A percentile compares a stretch with the other conserved stretches of the same genome.
Evolutionary conservation across 2,797 vertebrate genomes (phyloP).

Genomic region (Cossypha dichroa): DNA sequence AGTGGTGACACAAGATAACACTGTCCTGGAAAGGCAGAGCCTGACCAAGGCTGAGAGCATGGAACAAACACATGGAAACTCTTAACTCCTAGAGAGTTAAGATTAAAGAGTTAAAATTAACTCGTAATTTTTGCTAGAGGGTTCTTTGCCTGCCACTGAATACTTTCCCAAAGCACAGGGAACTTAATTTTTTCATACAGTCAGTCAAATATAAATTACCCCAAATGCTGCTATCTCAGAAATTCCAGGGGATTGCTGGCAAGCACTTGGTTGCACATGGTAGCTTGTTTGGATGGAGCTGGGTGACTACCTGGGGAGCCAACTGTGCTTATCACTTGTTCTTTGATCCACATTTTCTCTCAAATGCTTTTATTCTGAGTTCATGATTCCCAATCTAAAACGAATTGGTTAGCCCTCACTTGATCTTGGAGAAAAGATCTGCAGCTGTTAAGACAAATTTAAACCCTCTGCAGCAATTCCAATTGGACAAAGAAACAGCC

Average conservation of each 20-base stretch:
- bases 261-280: neutral
- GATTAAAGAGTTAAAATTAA: too few relatives aligned
- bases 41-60: neutral
- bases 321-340: neutral
- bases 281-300: neutral
- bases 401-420: neutral
- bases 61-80: constrained; percentile 33
- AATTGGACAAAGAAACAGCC: neutral
- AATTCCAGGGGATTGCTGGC: neutral
- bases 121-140: neutral
- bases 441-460: neutral
- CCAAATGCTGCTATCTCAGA: neutral
- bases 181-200: neutral
- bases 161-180: neutral
- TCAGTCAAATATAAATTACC: neutral
- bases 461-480: neutral
- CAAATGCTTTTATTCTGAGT: neutral
- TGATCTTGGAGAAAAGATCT: neutral
- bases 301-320: neutral
- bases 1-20: constrained; percentile 40
- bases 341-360: neutral
- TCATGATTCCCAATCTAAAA: neutral
- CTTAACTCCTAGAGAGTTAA: neutral
- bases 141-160: neutral
- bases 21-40: neutral